These are phyloP conservation scores for Chalcis sispes DNA, from an alignment of 2,888 invertebrate genomes.

Conservation along the genomic window DNA sequence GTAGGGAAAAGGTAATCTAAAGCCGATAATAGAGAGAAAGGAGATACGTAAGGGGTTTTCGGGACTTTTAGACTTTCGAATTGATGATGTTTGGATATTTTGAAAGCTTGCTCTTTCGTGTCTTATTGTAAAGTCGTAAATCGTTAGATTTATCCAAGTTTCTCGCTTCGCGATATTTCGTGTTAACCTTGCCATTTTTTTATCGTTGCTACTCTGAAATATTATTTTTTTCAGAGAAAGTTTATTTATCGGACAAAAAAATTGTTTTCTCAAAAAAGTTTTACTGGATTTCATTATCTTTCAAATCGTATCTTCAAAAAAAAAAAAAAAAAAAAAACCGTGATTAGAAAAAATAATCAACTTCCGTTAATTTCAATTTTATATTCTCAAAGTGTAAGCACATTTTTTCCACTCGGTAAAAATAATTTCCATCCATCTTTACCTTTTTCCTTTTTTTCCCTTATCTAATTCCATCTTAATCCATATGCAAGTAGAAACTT, in stretches of 20 bases:
- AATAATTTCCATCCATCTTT: not conserved
- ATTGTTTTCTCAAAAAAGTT: too few relatives aligned
- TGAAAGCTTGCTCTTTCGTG: slow-evolving; percentile 14
- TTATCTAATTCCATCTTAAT: slow-evolving; percentile 3
- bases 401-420: not conserved
- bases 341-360: not conserved
- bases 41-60: too few relatives aligned
- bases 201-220: too few relatives aligned
- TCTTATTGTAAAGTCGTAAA: slow-evolving; percentile 29
- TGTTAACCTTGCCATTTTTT: too few relatives aligned
- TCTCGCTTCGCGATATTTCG: too few relatives aligned
- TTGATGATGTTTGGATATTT: slow-evolving; percentile 21
- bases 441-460: not conserved
- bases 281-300: too few relatives aligned
- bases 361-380: not conserved
- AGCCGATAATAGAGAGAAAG: slow-evolving; percentile 28
- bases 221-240: too few relatives aligned
- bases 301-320: too few relatives aligned
- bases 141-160: too few relatives aligned
- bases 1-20: slow-evolving; percentile 23
- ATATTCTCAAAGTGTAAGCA: not conserved
- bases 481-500: slow-evolving; percentile 4
- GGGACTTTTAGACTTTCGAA: slow-evolving; percentile 22
- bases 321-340: not conserved
- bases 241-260: too few relatives aligned